Percentiles rank a stretch among this genome's conserved stretches.
These are phyloP conservation scores for Apamea monoglypha DNA, from an alignment of 2,888 invertebrate genomes.

Conservation along the genomic window DNA sequence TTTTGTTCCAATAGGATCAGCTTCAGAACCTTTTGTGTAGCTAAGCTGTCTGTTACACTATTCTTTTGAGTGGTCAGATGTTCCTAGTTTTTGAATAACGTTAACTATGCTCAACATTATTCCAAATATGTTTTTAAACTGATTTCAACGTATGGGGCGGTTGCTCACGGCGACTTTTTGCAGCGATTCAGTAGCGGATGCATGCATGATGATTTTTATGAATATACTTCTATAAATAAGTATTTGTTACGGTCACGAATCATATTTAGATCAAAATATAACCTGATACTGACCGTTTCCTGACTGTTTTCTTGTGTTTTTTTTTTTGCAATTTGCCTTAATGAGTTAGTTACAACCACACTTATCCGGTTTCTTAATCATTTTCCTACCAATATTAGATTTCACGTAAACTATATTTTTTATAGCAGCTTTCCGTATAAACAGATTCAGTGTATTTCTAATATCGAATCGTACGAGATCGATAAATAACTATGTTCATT, in stretches of 20 bases:
- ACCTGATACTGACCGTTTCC: no score
- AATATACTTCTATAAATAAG: neutral
- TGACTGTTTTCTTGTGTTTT: no score
- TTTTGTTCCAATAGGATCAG: conserved; percentile 15
- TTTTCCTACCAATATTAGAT: neutral
- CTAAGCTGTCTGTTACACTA: neutral
- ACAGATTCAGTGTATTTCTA: neutral
- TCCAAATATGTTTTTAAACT: no score
- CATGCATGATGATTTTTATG: neutral
- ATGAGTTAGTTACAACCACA: neutral
- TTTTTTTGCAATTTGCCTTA: no score
- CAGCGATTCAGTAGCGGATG: neutral
- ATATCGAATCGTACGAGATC: neutral
- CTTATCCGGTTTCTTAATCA: neutral
- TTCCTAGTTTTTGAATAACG: conserved; percentile 2
- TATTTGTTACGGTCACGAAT: no score
- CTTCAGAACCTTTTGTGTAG: conserved; percentile 4
- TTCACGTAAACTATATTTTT: neutral
- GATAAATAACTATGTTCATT: neutral
- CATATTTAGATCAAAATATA: no score
- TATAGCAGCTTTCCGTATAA: neutral
- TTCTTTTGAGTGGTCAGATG: neutral
- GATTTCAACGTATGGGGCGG: neutral
- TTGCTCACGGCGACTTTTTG: neutral
- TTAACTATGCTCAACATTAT: neutral